These are phyloP conservation scores for Pollenia angustigena DNA, from an alignment of 2,888 invertebrate genomes.

Conservation along the genomic window DNA sequence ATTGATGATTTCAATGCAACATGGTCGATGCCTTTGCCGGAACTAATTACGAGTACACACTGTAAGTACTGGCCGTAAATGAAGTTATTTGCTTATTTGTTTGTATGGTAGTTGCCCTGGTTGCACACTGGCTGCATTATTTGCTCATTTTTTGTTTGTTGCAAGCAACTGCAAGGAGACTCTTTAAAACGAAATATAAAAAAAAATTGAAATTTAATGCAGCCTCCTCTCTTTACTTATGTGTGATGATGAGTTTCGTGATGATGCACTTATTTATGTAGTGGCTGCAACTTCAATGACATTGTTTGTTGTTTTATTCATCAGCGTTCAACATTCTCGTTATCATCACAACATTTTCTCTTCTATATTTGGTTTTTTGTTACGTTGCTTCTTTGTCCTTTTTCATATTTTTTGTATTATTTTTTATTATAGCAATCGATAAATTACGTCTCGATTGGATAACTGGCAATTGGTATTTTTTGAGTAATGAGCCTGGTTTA, in stretches of 20 bases:
- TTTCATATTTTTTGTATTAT: conserved; percentile 27
- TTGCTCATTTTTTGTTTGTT: conserved; percentile 38
- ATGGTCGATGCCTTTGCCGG: conserved; percentile 86
- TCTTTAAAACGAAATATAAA: neutral
- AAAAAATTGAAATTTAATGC: neutral
- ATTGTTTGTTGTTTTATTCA: conserved; percentile 65
- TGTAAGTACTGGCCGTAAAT: conserved; percentile 84
- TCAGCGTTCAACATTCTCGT: conserved; percentile 39
- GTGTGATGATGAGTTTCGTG: conserved; percentile 12
- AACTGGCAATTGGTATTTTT: conserved; percentile 93
- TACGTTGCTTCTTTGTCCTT: conserved; percentile 16
- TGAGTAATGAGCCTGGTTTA: conserved; percentile 88
- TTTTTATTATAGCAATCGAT: conserved; percentile 86
- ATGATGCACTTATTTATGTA: conserved; percentile 26
- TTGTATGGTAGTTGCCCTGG: neutral
- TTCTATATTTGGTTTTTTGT: neutral
- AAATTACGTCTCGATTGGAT: conserved; percentile 94
- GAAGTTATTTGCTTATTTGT: neutral
- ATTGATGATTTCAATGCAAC: conserved; percentile 87
- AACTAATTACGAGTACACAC: conserved; percentile 87
- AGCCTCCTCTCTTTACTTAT: neutral
- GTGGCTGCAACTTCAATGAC: conserved; percentile 58
- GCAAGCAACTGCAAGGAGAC: conserved; percentile 13
- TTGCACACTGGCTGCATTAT: conserved; percentile 1
- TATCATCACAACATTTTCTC: conserved; percentile 46